Base-by-base conservation (phyloP, 2,888 invertebrate species). In the Lampropteryx suffumata region DNA sequence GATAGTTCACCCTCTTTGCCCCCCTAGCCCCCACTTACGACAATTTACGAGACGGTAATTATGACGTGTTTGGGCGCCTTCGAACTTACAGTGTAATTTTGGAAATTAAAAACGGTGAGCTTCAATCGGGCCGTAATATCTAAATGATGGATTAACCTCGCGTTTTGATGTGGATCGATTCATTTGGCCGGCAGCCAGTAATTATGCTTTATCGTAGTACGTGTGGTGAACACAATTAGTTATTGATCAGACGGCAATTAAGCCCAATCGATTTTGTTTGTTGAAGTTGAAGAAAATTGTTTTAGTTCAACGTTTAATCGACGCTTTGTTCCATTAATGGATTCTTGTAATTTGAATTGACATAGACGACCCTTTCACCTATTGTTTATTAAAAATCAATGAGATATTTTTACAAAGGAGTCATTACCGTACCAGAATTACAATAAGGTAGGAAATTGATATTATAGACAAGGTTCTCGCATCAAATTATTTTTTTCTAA, bases 281-380 rank as follows among this genome's bases (percentile, higher is more conserved):
- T 88, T 86, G 84, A 86, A 90, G 86, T 88, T 85, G 84, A 79
- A 85, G 87, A 79, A 88, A 90, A 90, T 90, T 88, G 89, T 89
- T 90, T 90, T 86, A 82, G 84, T 86, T 84, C 72, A 71, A 73
- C 72, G 79, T 82, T 86, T 85, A 88, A 86, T 84, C 82, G 84
- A 65, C 78, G 84, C 84, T 87, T 82, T 81, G 74, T 83, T 73
- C 69, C 61, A 65, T 76, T 88, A 87, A 89, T 89, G 87, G 86
- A 79, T 85, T 81, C 73, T 73, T 67, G 73, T 78, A 77, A 74
- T 82, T 83, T 75, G 69, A 73, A 79, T 79, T 78, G 78, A 76
- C 74, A 73, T 70, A 56, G 65, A 55, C 64, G 58, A 53, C 48
- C 57, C 61, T 61, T 67, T 74, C n/a, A n/a, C n/a, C n/a, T 76